A percentile compares a stretch with the other conserved stretches of the same genome.
Conservation (phyloP, 2,113 vertebrate species). For the Sardina pilchardus region DNA sequence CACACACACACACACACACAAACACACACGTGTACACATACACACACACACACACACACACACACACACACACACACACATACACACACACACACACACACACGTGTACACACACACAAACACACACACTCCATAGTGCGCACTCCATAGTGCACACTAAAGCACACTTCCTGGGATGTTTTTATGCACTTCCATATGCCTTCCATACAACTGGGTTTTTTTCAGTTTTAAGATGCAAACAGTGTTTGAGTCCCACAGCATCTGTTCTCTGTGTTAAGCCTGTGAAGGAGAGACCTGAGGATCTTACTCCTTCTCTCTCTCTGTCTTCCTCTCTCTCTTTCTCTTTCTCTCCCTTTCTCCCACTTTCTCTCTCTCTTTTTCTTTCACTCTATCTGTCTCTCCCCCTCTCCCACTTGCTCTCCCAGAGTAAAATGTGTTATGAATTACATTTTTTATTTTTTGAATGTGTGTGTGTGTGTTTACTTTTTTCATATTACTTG, state of each 20-base stretch:
- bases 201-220: constrained; percentile 32
- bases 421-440: constrained; percentile 65
- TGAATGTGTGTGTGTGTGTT: constrained; percentile 33
- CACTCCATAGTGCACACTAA: constrained; percentile 31
- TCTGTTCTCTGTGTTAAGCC: constrained; percentile 30
- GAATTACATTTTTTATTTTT: constrained; percentile 56
- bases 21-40: too few relatives aligned
- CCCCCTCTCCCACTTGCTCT: constrained; percentile 22
- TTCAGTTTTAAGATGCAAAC: constrained; percentile 8
- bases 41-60: background rate
- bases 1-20: too few relatives aligned
- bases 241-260: constrained; percentile 44
- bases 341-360: background rate
- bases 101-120: background rate
- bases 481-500: constrained; percentile 71
- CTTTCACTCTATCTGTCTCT: constrained; percentile 22
- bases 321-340: background rate
- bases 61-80: too few relatives aligned
- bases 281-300: constrained; percentile 44
- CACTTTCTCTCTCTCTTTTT: background rate
- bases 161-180: constrained; percentile 50
- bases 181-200: constrained; percentile 60
- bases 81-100: background rate
- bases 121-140: background rate
- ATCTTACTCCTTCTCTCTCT: constrained; percentile 33